Base-by-base conservation (phyloP, 1,140 invertebrate species). In the Melitaea cinxia region DNA sequence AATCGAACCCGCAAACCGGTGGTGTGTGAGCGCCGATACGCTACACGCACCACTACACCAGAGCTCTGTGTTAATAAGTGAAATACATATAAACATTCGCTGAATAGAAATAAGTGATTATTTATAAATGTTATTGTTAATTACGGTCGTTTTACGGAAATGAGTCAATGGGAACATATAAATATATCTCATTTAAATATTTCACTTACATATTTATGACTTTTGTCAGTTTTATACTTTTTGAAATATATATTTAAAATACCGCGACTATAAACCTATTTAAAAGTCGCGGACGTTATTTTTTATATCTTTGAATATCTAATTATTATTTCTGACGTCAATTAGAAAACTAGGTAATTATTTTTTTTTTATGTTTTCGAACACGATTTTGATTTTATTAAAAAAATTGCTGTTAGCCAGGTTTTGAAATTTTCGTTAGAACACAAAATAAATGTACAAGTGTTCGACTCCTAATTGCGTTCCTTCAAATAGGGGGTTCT, bases 141-240 rank as follows among this genome's bases (percentile, higher is more conserved):
- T 5, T 23, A 26, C 10, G 24, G 19, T 42, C 15, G 54, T 57
- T 57, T 42, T 24, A 14, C 54, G 54, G 54, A 57, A 57, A 37
- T 14, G 23, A 45, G 21, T 45, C 37, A 39, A 15, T 42, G 3
- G 15, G 17, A 15, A 56, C 14, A 15, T 7, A n/a, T n/a, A n/a
- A n/a, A n/a, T n/a, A 45, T 14, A 23, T 10, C 23, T 47, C 30
- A 57, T 57, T 45, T 42, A 17, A 28, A 56, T 56, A 56, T 56
- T 56, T 47, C 42, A 7, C 19, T 24, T 42, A 10, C 17, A 47
- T 47, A 47, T 47, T 47, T 47, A 47, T 47, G 42, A 12, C 21
- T 47, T 47, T 47, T 7, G 21, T 19, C 42, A 23, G 19, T 23
- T 47, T 47, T 42, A 42, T 42, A 17, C 15, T 7, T 19, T 42